These are phyloP conservation scores for Conus canariensis DNA, from an alignment of 2,888 invertebrate genomes.

Conservation along the genomic window DNA sequence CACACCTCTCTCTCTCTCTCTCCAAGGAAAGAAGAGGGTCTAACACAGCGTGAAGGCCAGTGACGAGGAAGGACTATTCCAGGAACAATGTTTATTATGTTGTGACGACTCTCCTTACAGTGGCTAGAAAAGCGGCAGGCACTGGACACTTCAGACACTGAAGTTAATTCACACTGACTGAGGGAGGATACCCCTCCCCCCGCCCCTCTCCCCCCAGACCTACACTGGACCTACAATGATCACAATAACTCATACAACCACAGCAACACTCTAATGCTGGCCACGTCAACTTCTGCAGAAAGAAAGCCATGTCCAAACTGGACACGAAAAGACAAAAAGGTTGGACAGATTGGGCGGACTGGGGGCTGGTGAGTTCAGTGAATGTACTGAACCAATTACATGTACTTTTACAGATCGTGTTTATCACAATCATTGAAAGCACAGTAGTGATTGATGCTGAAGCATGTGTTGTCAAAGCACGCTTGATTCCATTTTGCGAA, in stretches of 20 bases:
- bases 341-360: too few species aligned
- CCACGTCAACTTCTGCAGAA: too few species aligned
- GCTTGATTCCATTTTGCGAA: neutral
- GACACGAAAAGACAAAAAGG: too few species aligned
- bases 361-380: too few species aligned
- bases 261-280: neutral
- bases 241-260: neutral
- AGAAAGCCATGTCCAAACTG: too few species aligned
- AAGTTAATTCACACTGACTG: neutral
- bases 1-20: too few species aligned
- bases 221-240: neutral
- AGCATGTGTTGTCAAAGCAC: neutral
- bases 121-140: slow-evolving; percentile 9
- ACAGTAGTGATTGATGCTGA: neutral
- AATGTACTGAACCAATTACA: too few species aligned
- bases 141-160: neutral
- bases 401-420: too few species aligned
- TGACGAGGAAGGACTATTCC: neutral
- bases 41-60: too few species aligned
- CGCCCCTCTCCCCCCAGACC: neutral
- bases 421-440: too few species aligned
- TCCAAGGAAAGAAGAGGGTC: too few species aligned
- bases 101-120: neutral
- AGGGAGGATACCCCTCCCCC: neutral
- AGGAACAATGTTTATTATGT: slow-evolving; percentile 14